Percentiles rank a stretch among this genome's conserved stretches.
Evolutionary conservation across 2,797 vertebrate species (phyloP).

Genomic region (Amniataba percoides): DNA sequence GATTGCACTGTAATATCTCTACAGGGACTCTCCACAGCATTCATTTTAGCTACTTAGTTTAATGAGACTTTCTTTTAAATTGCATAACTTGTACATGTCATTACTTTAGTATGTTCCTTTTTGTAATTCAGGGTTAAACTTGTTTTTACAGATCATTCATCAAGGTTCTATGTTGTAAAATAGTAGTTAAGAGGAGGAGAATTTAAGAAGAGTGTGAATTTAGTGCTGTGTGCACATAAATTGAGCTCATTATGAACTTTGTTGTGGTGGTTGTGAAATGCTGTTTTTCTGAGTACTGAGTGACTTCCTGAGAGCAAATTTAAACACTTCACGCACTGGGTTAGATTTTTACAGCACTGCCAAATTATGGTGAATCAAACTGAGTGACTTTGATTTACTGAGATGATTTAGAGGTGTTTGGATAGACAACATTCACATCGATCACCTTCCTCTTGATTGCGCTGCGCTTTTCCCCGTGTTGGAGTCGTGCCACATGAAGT

Average conservation of each 20-base stretch:
- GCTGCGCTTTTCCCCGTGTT: background rate
- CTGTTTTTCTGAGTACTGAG: constrained; percentile 7
- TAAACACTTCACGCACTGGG: background rate
- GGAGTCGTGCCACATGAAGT: background rate
- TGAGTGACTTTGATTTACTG: background rate
- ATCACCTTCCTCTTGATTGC: background rate
- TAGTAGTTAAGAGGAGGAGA: background rate
- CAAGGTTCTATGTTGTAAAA: background rate
- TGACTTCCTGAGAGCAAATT: background rate
- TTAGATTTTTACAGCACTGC: background rate
- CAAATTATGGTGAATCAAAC: constrained; percentile 1
- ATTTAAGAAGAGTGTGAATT: background rate
- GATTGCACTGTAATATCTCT: background rate
- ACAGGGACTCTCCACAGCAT: constrained; percentile 15
- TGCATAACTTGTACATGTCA: background rate
- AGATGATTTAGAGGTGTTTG: constrained; percentile 4
- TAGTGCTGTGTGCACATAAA: background rate
- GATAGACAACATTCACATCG: background rate
- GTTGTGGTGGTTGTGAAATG: background rate
- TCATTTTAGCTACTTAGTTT: constrained; percentile 4
- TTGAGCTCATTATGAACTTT: background rate
- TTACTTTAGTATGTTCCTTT: background rate
- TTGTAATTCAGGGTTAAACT: background rate
- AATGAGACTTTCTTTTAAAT: constrained; percentile 30
- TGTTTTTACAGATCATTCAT: background rate